phyloP scores from a whole-genome alignment of 2,888 invertebrate species.

The Parthenolecanium corni region DNA sequence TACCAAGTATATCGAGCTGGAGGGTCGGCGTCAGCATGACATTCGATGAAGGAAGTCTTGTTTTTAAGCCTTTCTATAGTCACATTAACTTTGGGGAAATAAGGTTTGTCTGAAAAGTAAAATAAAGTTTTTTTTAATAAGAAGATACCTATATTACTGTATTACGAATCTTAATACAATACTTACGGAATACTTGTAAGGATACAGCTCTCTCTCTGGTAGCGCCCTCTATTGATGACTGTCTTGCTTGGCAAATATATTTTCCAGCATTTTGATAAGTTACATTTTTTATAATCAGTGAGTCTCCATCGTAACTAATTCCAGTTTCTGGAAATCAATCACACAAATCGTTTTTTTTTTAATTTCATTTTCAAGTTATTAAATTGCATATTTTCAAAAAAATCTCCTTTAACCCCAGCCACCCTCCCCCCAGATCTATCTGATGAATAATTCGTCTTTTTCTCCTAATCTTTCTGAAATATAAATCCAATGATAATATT shows the following conservation, averaged over 20 bases:
- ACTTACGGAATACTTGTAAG: conserved; percentile 3
- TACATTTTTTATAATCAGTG: background rate
- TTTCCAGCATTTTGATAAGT: conserved; percentile 1
- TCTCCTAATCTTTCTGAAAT: no score
- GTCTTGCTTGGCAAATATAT: conserved; percentile 13
- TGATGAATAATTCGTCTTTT: no score
- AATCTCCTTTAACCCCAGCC: no score
- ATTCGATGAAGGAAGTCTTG: background rate
- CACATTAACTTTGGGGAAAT: background rate
- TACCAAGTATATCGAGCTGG: background rate
- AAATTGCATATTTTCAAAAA: no score
- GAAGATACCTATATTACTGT: no score
- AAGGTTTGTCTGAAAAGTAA: conserved; percentile 16
- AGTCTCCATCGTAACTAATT: background rate
- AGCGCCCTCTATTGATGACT: background rate
- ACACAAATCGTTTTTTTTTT: no score
- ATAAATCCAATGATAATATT: no score
- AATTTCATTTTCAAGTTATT: no score
- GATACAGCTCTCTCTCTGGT: background rate
- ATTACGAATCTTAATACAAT: background rate
- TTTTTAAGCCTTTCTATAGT: background rate
- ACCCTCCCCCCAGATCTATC: no score
- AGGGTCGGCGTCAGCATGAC: background rate
- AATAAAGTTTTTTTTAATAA: no score
- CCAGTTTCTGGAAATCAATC: background rate